These are phyloP conservation scores for Harpalus rubripes DNA, from an alignment of 2,888 invertebrate genomes.

Conservation along the genomic window DNA sequence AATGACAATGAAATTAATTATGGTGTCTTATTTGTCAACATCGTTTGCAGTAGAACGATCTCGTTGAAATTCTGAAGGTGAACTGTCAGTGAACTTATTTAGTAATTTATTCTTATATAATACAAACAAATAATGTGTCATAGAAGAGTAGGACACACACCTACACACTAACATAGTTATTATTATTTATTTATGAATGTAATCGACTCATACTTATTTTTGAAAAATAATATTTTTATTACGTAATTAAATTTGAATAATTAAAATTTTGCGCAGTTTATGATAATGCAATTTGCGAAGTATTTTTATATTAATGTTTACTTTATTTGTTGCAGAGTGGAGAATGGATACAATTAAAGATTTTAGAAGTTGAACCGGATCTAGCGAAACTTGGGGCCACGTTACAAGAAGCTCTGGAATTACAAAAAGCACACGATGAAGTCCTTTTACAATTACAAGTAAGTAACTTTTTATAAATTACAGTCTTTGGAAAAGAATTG, in stretches of 20 bases:
- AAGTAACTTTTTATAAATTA: slow-evolving; percentile 71
- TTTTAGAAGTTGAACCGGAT: slow-evolving; percentile 91
- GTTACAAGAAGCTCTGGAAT: slow-evolving; percentile 86
- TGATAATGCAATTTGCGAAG: not conserved
- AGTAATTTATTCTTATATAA: slow-evolving; percentile 28
- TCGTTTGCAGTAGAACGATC: not conserved
- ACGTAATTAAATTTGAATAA: not conserved
- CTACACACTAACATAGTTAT: not conserved
- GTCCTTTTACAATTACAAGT: slow-evolving; percentile 91
- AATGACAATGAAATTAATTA: not conserved
- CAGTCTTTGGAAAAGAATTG: no score
- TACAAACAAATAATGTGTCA: slow-evolving; percentile 18
- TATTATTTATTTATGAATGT: slow-evolving; percentile 12
- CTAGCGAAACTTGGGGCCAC: slow-evolving; percentile 89
- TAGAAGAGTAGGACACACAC: slow-evolving; percentile 14
- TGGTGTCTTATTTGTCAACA: slow-evolving; percentile 1
- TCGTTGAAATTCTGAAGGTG: slow-evolving; percentile 36
- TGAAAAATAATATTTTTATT: not conserved
- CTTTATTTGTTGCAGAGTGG: slow-evolving; percentile 83
- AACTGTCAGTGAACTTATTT: slow-evolving; percentile 34
- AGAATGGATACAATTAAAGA: slow-evolving; percentile 90
- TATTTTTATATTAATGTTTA: not conserved
- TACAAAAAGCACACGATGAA: slow-evolving; percentile 90
- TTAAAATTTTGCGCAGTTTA: not conserved
- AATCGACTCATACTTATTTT: slow-evolving; percentile 36